phyloP scores from a whole-genome alignment of 2,888 invertebrate genomes.

The Lomographa bimaculata region DNA sequence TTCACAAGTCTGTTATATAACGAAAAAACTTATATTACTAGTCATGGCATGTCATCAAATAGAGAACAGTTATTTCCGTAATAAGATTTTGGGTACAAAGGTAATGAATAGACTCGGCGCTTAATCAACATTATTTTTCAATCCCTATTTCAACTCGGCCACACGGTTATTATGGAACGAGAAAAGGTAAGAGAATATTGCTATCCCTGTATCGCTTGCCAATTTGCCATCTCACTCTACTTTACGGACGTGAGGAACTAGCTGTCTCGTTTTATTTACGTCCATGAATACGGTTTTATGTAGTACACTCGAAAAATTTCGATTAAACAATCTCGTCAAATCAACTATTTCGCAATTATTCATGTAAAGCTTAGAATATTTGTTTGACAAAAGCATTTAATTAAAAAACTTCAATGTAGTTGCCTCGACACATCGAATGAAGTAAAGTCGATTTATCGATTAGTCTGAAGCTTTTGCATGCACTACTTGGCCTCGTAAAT shows the following conservation, averaged over 20 bases:
- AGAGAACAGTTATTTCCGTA: conserved; percentile 12
- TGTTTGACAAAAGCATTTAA: no score
- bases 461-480: conserved; percentile 57
- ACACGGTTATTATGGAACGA: conserved; percentile 39
- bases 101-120: conserved; percentile 12
- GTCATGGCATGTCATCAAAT: no score
- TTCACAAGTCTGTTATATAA: no score
- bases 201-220: conserved; percentile 36
- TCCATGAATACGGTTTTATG: conserved; percentile 62
- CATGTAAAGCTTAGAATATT: no score
- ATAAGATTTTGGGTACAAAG: conserved; percentile 12
- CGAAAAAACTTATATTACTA: not conserved
- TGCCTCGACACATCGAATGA: not conserved
- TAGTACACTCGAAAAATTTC: conserved; percentile 54
- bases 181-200: conserved; percentile 51
- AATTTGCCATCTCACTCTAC: conserved; percentile 55
- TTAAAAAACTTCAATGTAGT: not conserved
- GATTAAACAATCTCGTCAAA: conserved; percentile 31
- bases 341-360: no score
- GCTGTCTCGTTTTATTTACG: conserved; percentile 72
- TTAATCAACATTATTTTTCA: conserved; percentile 22
- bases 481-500: conserved; percentile 79
- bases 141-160: conserved; percentile 36
- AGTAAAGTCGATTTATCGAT: conserved; percentile 40
- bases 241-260: conserved; percentile 58